Evolutionary conservation across 1,140 invertebrate species (phyloP), one percentile per base, ranked within the genome.

Genomic region (Drosophila rhopaloa): DNA sequence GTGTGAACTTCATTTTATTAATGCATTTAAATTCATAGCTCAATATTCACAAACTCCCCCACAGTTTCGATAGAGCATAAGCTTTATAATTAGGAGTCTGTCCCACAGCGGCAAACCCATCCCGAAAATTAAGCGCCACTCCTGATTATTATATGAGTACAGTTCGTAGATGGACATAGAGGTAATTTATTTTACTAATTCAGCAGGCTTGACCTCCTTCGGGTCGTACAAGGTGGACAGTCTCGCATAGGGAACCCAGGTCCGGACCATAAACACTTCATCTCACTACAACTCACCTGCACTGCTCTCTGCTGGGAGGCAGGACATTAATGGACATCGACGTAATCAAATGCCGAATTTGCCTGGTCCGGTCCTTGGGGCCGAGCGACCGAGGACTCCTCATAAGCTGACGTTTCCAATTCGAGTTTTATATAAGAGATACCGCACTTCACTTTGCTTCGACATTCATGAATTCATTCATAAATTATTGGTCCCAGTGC

Each of bases 391-490:
- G 43, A 44, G 35, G 47, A 70, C 41, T 61, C 38, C 40, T 75
- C 48, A 83, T 68, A 71, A 86, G 62, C 82, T 79, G 79, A 88
- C 63, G 75, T 38, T 82, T 70, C 81, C 79, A 61, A 70, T 88
- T 79, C 53, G 50, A 76, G 58, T 65, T 76, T 81, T 63, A 78
- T 57, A 50, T 72, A 58, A 50, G 63, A 70, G 62, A 38, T 40
- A 32, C 43, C 47, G 44, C 62, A 44, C 63, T 67, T 65, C 61
- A 75, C 68, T 72, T 72, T 72, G 59, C 67, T 89, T 81, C 77
- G 77, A 78, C 81, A 89, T 89, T 89, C 84, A 84, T 89, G 84
- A 88, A 81, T 84, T 89, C 84, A 89, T 89, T 89, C 84, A 89
- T 89, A 89, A 89, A 84, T 89, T 89, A 89, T 89, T 71, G 85